These are phyloP conservation scores for Rapana venosa DNA, from an alignment of 2,888 invertebrate genomes.

Conservation along the genomic window DNA sequence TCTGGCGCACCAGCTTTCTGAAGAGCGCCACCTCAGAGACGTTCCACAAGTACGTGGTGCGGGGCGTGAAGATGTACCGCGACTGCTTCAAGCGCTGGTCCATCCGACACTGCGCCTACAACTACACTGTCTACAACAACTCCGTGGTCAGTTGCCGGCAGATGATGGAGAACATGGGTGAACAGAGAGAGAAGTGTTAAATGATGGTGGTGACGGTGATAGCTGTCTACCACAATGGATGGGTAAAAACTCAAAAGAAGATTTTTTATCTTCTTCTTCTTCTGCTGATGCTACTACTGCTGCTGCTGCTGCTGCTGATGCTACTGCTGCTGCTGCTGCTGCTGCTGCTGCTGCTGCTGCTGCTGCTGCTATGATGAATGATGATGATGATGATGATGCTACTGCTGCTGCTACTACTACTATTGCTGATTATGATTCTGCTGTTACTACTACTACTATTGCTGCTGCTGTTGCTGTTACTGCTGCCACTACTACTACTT, in stretches of 20 bases:
- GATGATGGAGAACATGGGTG: not conserved
- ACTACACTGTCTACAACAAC: slow-evolving; percentile 15
- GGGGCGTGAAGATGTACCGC: slow-evolving; percentile 7
- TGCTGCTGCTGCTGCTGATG: not conserved
- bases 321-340: not conserved
- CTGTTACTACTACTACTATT: not conserved
- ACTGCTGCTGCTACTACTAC: not conserved
- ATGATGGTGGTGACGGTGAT: no score
- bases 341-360: not conserved
- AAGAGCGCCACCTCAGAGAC: slow-evolving; percentile 12
- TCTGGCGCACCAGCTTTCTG: not conserved
- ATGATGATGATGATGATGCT: no score
- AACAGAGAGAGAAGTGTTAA: not conserved
- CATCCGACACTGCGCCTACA: slow-evolving; percentile 31
- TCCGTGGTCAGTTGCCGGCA: not conserved
- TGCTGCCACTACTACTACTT: not conserved
- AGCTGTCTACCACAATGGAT: no score
- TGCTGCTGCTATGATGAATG: not conserved
- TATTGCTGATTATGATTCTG: no score
- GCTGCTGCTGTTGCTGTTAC: not conserved
- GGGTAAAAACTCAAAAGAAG: no score
- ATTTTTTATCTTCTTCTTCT: not conserved
- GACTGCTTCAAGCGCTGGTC: slow-evolving; percentile 19
- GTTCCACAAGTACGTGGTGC: slow-evolving; percentile 26
- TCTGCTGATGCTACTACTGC: not conserved